Evolutionary conservation across 92 coral and sea anemone species (phyloP).

Genomic region (Phymanthus crucifer): DNA sequence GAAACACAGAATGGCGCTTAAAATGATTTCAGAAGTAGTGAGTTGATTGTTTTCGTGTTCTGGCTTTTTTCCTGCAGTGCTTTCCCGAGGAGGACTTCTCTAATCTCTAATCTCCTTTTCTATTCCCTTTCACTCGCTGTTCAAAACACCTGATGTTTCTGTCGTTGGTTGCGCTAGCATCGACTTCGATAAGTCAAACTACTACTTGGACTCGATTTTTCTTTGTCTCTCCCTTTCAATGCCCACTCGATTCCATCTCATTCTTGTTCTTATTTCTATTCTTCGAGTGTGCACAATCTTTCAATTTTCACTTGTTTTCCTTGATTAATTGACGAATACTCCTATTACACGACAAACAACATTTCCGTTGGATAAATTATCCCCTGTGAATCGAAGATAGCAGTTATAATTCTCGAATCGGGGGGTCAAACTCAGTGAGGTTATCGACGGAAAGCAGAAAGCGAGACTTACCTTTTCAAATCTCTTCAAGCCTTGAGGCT

Average conservation of each 20-base stretch:
- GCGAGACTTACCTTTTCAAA: background rate
- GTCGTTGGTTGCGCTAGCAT: background rate
- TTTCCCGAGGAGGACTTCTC: background rate
- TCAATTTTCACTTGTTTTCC: background rate
- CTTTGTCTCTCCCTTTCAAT: background rate
- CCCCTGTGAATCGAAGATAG: constrained; percentile 2
- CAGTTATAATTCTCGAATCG: background rate
- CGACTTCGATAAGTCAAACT: background rate
- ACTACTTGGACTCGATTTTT: background rate
- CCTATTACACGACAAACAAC: constrained; percentile 5
- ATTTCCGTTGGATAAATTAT: constrained; percentile 1
- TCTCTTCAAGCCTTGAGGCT: background rate
- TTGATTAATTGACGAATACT: constrained; percentile 1
- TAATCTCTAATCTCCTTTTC: background rate
- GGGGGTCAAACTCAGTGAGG: background rate
- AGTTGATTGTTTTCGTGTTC: background rate
- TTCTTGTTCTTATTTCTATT: background rate
- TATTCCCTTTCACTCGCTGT: constrained; percentile 1
- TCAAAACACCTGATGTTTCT: background rate
- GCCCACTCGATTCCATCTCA: background rate
- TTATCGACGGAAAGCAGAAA: background rate
- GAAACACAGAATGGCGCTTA: background rate
- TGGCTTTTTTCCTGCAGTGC: too few species aligned
- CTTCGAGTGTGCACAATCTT: background rate
- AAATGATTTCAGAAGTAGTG: background rate